A percentile compares a stretch with the other conserved stretches of the same genome.
Evolutionary conservation across 1,140 invertebrate genomes (phyloP).

Genomic region (Pinna nobilis): DNA sequence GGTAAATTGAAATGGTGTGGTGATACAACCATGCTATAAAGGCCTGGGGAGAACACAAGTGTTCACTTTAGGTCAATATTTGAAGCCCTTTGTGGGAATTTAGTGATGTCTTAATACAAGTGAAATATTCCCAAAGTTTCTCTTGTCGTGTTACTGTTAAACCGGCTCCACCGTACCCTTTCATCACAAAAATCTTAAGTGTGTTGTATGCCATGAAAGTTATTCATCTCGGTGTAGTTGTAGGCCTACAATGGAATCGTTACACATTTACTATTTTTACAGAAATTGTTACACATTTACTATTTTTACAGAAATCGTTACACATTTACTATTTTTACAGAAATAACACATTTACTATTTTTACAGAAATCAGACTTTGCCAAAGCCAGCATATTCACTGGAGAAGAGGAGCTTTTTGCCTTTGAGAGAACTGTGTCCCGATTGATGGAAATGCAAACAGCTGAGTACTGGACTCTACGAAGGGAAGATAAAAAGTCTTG

Average conservation of each 20-base stretch:
- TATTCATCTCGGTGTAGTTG: too few species aligned
- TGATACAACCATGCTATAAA: too few species aligned
- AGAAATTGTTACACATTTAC: too few species aligned
- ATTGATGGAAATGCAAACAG: conserved; percentile 95
- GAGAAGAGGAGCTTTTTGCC: conserved; percentile 98
- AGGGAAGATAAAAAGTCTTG: background rate
- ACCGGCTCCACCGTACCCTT: background rate
- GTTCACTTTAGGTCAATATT: too few species aligned
- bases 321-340: background rate
- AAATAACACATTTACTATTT: conserved; percentile 2
- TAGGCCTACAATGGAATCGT: background rate
- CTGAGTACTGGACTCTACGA: conserved; percentile 88
- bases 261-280: too few species aligned
- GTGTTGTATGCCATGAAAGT: background rate
- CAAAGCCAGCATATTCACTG: conserved; percentile 92
- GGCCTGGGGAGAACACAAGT: too few species aligned
- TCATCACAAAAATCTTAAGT: background rate
- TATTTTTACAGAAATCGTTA: background rate
- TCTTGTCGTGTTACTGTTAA: too few species aligned
- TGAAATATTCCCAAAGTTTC: too few species aligned
- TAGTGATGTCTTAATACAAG: too few species aligned
- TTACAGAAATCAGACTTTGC: conserved; percentile 60
- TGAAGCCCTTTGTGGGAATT: too few species aligned
- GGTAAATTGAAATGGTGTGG: too few species aligned
- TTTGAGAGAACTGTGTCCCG: conserved; percentile 95